These are phyloP conservation scores for Diorhabda sublineata DNA, from an alignment of 1,140 invertebrate species.

Conservation along the genomic window DNA sequence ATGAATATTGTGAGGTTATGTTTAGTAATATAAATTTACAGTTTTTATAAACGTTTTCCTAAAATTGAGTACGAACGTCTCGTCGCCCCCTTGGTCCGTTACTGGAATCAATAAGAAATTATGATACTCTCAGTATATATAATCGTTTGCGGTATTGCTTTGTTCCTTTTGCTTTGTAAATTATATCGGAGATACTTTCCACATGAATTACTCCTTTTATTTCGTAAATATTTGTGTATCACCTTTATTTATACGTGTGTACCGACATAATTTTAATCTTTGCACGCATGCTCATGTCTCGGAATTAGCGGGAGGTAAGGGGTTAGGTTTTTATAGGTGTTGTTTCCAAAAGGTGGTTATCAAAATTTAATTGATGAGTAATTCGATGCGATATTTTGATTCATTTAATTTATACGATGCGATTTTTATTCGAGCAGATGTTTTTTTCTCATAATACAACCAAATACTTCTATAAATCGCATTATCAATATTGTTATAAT, in stretches of 20 bases:
- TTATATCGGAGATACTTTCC: constrained; percentile 32
- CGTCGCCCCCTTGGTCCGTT: not conserved
- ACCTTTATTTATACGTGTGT: constrained; percentile 38
- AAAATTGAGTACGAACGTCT: not conserved
- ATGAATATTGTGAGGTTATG: too few relatives aligned
- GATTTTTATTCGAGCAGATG: too few relatives aligned
- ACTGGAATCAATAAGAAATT: constrained; percentile 34
- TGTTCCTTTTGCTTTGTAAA: constrained; percentile 37
- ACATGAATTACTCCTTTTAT: constrained; percentile 34
- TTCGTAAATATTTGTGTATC: constrained; percentile 41
- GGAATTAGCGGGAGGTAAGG: not conserved
- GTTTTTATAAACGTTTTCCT: too few relatives aligned
- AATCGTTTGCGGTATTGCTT: constrained; percentile 41
- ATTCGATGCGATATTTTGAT: not conserved
- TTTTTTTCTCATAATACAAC: too few relatives aligned
- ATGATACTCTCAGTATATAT: constrained; percentile 36
- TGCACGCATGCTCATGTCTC: constrained; percentile 25
- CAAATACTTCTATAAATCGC: too few relatives aligned
- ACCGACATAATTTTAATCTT: constrained; percentile 31
- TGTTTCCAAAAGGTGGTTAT: not conserved
- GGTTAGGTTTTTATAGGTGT: not conserved
- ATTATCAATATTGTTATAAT: too few relatives aligned
- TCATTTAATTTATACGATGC: not conserved
- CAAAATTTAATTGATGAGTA: constrained; percentile 3
- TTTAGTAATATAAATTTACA: too few relatives aligned